A percentile compares a stretch with the other conserved stretches of the same genome.
Evolutionary conservation across 2,797 vertebrate genomes (phyloP).

Genomic region (Carduelis carduelis): DNA sequence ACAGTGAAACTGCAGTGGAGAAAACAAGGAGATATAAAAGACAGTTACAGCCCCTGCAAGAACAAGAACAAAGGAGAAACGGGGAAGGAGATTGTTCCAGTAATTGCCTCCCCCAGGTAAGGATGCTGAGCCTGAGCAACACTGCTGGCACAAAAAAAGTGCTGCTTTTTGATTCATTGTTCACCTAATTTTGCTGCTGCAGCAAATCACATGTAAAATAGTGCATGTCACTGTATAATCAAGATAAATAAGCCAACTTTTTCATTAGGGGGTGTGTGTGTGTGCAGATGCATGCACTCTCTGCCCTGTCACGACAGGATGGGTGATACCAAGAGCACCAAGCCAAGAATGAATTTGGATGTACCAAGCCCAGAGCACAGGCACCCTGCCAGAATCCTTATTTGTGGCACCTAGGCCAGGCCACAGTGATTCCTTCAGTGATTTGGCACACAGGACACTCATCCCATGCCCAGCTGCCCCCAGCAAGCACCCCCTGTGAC

Average conservation of each 20-base stretch:
- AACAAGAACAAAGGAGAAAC: constrained; percentile 51
- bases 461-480: background rate
- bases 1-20: background rate
- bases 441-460: background rate
- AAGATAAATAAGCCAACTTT: background rate
- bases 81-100: constrained; percentile 39
- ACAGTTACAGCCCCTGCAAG: constrained; percentile 44
- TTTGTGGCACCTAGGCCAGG: background rate
- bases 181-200: constrained; percentile 6
- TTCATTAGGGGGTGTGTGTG: background rate
- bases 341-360: background rate
- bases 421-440: background rate
- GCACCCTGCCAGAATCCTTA: background rate
- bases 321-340: background rate
- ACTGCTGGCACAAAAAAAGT: background rate
- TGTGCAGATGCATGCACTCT: fast-evolving
- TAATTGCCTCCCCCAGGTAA: constrained; percentile 67
- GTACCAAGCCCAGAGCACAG: background rate
- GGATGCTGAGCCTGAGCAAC: background rate
- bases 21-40: constrained; percentile 31
- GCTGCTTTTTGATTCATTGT: background rate
- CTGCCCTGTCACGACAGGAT: background rate
- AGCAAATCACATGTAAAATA: background rate
- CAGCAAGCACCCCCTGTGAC: background rate
- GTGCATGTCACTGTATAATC: background rate